These are phyloP conservation scores for Amphimedon queenslandica DNA, from an alignment of 37 sponge, comb jelly and placozoan genomes.

Conservation along the genomic window DNA sequence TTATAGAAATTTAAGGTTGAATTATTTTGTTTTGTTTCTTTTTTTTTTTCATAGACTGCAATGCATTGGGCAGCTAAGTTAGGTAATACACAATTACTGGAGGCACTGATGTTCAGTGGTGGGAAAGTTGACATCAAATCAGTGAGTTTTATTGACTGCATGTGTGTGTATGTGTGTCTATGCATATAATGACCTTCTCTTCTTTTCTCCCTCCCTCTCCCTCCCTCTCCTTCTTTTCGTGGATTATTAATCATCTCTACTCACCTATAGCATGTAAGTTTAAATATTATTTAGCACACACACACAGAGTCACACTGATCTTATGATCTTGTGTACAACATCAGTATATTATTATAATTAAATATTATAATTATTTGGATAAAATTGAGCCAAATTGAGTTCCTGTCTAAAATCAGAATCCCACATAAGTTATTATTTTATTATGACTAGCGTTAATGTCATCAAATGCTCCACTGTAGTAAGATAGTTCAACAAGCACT, in stretches of 20 bases:
- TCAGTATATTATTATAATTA: too few relatives aligned
- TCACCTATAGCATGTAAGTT: neutral
- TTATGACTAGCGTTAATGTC: too few relatives aligned
- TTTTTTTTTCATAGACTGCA: conserved; percentile 54
- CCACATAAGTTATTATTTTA: too few relatives aligned
- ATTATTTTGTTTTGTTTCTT: neutral
- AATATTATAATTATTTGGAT: too few relatives aligned
- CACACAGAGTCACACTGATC: neutral
- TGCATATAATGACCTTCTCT: neutral
- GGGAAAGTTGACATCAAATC: conserved; percentile 58
- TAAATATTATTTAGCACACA: neutral
- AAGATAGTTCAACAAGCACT: too few relatives aligned
- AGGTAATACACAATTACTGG: conserved; percentile 58
- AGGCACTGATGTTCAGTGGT: conserved; percentile 56
- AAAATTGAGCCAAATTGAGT: too few relatives aligned
- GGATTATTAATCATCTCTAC: neutral
- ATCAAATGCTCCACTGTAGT: too few relatives aligned
- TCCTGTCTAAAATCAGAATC: too few relatives aligned
- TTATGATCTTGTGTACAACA: too few relatives aligned
- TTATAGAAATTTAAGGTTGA: neutral
- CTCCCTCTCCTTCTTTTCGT: neutral
- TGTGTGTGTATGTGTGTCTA: neutral
- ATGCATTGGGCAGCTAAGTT: conserved; percentile 81
- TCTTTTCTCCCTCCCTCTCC: neutral
- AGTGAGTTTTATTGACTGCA: conserved; percentile 24